These are phyloP conservation scores for Meandrina meandrites DNA, from an alignment of 92 coral and sea anemone genomes.

Conservation along the genomic window DNA sequence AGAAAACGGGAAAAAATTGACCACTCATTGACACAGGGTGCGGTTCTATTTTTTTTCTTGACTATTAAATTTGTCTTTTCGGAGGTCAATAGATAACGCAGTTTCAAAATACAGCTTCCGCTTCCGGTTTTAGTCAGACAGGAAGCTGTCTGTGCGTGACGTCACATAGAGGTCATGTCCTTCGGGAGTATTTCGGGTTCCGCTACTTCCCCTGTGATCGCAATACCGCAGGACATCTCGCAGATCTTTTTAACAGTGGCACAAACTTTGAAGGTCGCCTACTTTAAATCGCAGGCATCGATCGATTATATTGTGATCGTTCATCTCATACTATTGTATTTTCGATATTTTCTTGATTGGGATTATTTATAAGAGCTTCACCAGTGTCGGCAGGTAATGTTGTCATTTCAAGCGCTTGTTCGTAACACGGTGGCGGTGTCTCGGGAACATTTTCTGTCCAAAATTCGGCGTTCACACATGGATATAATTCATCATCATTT, in stretches of 20 bases:
- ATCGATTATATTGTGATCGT: background rate
- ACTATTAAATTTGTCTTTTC: background rate
- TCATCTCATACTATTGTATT: background rate
- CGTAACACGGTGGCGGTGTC: conserved; percentile 68
- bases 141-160: background rate
- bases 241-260: no score
- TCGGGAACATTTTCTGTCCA: background rate
- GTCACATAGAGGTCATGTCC: background rate
- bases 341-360: background rate
- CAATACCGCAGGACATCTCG: no score
- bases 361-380: background rate
- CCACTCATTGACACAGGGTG: background rate
- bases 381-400: background rate
- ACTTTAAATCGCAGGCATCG: background rate
- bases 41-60: no score
- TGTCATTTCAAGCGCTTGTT: conserved; percentile 65
- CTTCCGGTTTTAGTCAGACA: background rate
- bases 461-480: background rate
- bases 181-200: no score
- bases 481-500: background rate
- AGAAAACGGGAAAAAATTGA: no score
- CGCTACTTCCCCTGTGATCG: background rate
- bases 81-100: background rate
- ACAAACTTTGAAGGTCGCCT: no score
- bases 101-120: background rate